phyloP scores from a whole-genome alignment of 2,888 invertebrate species.

The Agrochola circellaris region DNA sequence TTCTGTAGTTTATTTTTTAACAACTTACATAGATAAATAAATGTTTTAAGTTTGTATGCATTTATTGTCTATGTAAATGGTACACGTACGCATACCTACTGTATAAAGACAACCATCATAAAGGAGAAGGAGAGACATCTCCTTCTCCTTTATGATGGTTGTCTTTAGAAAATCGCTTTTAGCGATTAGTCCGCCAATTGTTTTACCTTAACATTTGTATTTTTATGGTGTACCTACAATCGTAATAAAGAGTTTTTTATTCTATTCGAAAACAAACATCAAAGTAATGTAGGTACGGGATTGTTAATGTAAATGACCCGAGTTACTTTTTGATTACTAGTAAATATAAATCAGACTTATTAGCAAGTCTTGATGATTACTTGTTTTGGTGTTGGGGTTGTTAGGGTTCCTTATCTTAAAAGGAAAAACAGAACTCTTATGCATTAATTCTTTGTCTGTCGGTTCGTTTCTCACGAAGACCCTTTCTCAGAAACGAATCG shows the following conservation, averaged over 20 bases:
- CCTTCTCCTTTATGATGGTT: too few relatives aligned
- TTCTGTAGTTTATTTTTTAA: too few relatives aligned
- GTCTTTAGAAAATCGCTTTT: background rate
- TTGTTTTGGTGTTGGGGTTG: background rate
- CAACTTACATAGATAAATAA: too few relatives aligned
- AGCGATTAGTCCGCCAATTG: too few relatives aligned
- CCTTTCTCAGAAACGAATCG: background rate
- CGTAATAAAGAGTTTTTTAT: background rate
- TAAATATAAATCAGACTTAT: background rate
- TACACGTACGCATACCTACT: background rate
- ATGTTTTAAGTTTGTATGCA: background rate
- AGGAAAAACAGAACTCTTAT: background rate
- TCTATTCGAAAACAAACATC: background rate
- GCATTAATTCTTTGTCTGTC: background rate
- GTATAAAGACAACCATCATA: background rate
- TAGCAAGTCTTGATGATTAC: background rate
- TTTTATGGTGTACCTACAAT: too few relatives aligned
- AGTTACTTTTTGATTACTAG: background rate
- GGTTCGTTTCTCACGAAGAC: background rate
- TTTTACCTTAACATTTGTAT: too few relatives aligned
- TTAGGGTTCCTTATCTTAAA: background rate
- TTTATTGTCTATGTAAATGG: too few relatives aligned
- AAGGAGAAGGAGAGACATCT: too few relatives aligned
- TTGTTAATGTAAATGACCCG: background rate
- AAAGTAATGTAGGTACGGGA: background rate